phyloP scores from a whole-genome alignment of 1,140 invertebrate genomes.

The Globodera ellingtonae region DNA sequence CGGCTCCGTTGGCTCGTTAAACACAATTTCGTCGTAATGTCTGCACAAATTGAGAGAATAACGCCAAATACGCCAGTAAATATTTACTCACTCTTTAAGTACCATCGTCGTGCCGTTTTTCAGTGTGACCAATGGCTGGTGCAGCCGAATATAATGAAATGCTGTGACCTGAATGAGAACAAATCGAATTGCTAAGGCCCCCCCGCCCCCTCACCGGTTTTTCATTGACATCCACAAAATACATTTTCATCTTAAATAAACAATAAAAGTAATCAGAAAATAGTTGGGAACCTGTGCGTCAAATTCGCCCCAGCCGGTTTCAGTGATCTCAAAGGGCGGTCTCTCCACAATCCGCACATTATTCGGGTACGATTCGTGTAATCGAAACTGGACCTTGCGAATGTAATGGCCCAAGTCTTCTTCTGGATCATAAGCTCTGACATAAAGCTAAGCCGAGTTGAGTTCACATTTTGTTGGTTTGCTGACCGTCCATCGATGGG shows the following conservation, averaged over 20 bases:
- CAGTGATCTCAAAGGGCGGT: slow-evolving; percentile 93
- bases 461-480: background rate
- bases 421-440: slow-evolving; percentile 81
- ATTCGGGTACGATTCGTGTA: slow-evolving; percentile 96
- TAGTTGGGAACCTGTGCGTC: slow-evolving; percentile 76
- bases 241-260: slow-evolving; percentile 80
- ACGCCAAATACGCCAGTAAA: slow-evolving; percentile 67
- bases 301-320: slow-evolving; percentile 99
- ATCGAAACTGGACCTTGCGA: slow-evolving; percentile 79
- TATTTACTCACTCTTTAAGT: slow-evolving; percentile 76
- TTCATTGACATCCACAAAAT: slow-evolving; percentile 95
- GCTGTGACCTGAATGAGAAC: slow-evolving; percentile 78
- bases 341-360: slow-evolving; percentile 82
- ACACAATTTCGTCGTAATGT: slow-evolving; percentile 86
- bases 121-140: slow-evolving; percentile 71
- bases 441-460: slow-evolving; percentile 73
- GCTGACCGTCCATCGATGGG: slow-evolving; percentile 87
- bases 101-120: slow-evolving; percentile 76
- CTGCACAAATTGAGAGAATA: slow-evolving; percentile 71
- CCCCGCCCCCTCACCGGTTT: slow-evolving; percentile 75
- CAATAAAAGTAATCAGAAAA: background rate
- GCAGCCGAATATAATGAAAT: slow-evolving; percentile 92
- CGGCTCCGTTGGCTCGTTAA: slow-evolving; percentile 86
- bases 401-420: slow-evolving; percentile 67
- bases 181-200: background rate